A percentile compares a stretch with the other conserved stretches of the same genome.
These are phyloP conservation scores for Moxostoma hubbsi DNA, from an alignment of 2,797 vertebrate genomes.

Conservation along the genomic window DNA sequence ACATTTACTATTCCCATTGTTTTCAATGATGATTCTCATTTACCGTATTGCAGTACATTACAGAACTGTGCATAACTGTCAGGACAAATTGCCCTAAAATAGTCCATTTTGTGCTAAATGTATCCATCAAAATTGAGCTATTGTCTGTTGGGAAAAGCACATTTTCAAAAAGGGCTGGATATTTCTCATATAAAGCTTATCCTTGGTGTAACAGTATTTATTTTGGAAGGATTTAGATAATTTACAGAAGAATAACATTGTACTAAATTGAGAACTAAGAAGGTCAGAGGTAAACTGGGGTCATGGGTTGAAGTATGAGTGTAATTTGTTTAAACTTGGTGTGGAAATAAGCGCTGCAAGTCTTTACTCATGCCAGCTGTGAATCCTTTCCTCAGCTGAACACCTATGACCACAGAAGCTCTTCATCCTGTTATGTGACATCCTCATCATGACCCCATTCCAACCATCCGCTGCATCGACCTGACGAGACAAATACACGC, in stretches of 20 bases:
- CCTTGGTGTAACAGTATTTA: conserved; percentile 73
- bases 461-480: background rate
- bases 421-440: conserved; percentile 78
- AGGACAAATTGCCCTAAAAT: no score
- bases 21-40: no score
- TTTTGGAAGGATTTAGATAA: conserved; percentile 71
- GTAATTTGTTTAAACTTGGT: conserved; percentile 82
- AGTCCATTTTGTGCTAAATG: no score
- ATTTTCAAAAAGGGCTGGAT: background rate
- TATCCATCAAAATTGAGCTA: no score
- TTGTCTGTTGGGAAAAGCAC: no score
- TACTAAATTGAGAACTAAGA: conserved; percentile 61
- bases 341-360: conserved; percentile 77
- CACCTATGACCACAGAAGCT: conserved; percentile 73
- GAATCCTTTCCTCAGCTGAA: conserved; percentile 63
- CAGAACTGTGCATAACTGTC: no score
- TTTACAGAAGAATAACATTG: conserved; percentile 68
- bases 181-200: conserved; percentile 36
- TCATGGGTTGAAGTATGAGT: conserved; percentile 73
- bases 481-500: background rate
- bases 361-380: conserved; percentile 71
- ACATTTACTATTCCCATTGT: no score
- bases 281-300: conserved; percentile 62
- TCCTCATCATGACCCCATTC: conserved; percentile 63
- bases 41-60: no score